Evolutionary conservation across 2,113 vertebrate genomes (phyloP), one percentile per base, ranked within the genome.

Genomic region (Pluvialis apricaria): DNA sequence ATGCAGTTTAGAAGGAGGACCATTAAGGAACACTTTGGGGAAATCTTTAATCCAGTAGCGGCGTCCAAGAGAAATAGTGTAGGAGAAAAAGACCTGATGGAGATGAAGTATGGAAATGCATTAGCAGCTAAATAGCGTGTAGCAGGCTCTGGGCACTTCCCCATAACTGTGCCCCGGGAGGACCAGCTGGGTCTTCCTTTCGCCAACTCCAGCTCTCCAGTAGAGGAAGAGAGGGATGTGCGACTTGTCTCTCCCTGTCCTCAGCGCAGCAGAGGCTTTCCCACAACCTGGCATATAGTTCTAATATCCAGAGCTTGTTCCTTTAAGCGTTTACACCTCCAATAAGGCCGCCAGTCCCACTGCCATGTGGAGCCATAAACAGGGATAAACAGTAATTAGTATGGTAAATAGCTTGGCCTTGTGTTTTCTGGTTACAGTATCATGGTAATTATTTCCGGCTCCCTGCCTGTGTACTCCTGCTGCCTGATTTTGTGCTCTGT

Each of bases 371-470:
- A 89, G 79, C 81, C 95, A 92, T 97, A 96, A 97, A 97, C 91
- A 96, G 78, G 82, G 92, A 96, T 97, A 97, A 97, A 97, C 93
- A 96, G 82, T 95, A 96, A 96, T 97, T 97, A 97, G 68, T 72
- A 90, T 93, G 95, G 95, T 97, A 97, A 97, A 92, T 91, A 96
- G 91, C 90, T 95, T 97, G 96, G 96, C 87, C 89, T 84, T 92
- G 72, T 95, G 87, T 95, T 96, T 97, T 97, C 95, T 97, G 95
- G 97, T 97, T 97, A 96, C 94, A 92, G 91, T 94, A 96, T 95
- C 81, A 45, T 72, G 78, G 95, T 93, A 97, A 96, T 97, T 97
- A 97, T 95, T 95, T 94, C 92, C 77, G 0, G 86, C 97, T 95
- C 92, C 94, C 91, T 92, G 96, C 95, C 95, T 87, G 91, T 55